Percentiles rank a stretch among this genome's conserved stretches.
These are phyloP conservation scores for Clinocottus analis DNA, from an alignment of 2,113 vertebrate species.

Conservation along the genomic window DNA sequence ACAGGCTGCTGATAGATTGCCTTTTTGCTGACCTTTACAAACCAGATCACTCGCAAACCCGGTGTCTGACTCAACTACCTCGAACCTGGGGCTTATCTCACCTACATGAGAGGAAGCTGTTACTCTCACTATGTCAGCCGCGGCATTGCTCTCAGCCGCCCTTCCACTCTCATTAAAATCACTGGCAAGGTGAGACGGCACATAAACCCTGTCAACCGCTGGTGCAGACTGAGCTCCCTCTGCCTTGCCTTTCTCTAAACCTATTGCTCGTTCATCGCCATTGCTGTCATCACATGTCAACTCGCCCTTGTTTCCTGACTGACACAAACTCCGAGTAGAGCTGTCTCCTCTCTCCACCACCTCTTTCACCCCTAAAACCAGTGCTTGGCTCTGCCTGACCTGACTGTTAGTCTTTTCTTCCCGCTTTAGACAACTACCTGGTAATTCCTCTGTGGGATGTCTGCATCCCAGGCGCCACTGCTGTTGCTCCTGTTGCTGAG, in stretches of 20 bases:
- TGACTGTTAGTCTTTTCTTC: constrained; percentile 21
- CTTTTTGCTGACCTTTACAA: constrained; percentile 52
- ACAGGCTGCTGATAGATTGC: constrained; percentile 45
- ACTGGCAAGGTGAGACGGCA: constrained; percentile 10
- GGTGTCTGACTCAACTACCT: neutral
- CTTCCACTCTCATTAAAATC: constrained; percentile 42
- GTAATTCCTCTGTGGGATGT: constrained; percentile 51
- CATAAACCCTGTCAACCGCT: constrained; percentile 18
- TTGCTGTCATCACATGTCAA: constrained; percentile 37
- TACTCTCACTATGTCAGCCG: constrained; percentile 13
- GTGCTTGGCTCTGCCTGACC: neutral
- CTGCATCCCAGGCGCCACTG: constrained; percentile 46
- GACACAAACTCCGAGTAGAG: constrained; percentile 46
- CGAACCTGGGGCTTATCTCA: constrained; percentile 31
- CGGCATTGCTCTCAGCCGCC: constrained; percentile 30
- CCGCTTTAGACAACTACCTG: constrained; percentile 35
- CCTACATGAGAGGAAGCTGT: constrained; percentile 5
- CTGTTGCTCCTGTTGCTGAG: constrained; percentile 63
- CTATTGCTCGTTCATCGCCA: constrained; percentile 7
- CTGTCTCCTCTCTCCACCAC: constrained; percentile 21
- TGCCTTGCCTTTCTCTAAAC: constrained; percentile 25
- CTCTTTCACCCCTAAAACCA: constrained; percentile 6
- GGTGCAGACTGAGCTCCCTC: constrained; percentile 4
- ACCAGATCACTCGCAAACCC: constrained; percentile 12
- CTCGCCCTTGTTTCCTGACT: constrained; percentile 44